These are phyloP conservation scores for Leptoclinus maculatus DNA, from an alignment of 2,797 vertebrate genomes.

Conservation along the genomic window DNA sequence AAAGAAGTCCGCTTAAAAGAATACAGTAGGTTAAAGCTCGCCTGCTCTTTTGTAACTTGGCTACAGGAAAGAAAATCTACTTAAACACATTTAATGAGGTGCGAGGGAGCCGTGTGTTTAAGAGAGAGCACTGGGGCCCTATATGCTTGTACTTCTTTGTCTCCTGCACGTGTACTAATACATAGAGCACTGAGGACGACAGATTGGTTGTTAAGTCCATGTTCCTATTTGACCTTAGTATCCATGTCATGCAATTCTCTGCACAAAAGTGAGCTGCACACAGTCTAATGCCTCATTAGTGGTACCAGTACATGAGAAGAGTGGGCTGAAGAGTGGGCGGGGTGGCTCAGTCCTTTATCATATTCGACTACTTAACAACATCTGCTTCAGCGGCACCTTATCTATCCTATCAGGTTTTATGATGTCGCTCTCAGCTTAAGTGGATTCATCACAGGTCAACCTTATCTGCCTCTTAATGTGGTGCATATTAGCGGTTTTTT, in stretches of 20 bases:
- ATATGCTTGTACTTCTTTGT: constrained; percentile 48
- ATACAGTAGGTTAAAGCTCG: constrained; percentile 21
- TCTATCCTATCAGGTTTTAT: constrained; percentile 47
- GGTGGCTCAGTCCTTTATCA: constrained; percentile 21
- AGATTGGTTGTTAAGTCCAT: constrained; percentile 20
- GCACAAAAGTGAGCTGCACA: constrained; percentile 6
- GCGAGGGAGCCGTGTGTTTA: constrained; percentile 51
- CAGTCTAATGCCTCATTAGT: constrained; percentile 6
- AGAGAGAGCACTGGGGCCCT: constrained; percentile 33
- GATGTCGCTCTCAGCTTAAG: constrained; percentile 32
- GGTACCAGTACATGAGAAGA: background rate
- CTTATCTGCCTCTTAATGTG: constrained; percentile 37
- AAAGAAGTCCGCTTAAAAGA: constrained; percentile 25
- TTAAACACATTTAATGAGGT: constrained; percentile 68
- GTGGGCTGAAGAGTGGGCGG: background rate
- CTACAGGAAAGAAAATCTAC: constrained; percentile 50
- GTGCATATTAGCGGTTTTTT: constrained; percentile 17
- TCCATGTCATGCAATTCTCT: constrained; percentile 30
- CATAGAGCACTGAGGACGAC: constrained; percentile 31
- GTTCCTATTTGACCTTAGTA: constrained; percentile 40
- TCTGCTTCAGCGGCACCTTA: constrained; percentile 36
- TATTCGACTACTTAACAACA: constrained; percentile 26
- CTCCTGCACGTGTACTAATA: constrained; percentile 41
- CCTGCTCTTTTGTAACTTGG: constrained; percentile 38
- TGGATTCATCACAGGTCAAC: constrained; percentile 49